Evolutionary conservation across 2,888 invertebrate genomes (phyloP).

Genomic region (Aleiodes alternator): DNA sequence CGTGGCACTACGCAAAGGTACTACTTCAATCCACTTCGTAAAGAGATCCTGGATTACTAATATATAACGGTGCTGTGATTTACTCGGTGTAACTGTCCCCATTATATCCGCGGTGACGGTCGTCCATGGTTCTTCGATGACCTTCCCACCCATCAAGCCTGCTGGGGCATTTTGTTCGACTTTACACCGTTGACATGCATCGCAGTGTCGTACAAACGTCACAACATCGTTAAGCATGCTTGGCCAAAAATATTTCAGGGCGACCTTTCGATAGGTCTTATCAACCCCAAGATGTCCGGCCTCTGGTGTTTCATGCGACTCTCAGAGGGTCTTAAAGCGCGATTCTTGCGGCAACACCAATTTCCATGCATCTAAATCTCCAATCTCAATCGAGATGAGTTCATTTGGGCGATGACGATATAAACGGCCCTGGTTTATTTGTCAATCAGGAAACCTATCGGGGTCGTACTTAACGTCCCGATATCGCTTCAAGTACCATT

Average conservation of each 20-base stretch:
- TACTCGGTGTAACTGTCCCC: too few relatives aligned
- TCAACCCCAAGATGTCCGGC: too few relatives aligned
- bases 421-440: neutral
- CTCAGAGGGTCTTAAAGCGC: too few relatives aligned
- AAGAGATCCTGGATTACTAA: conserved; percentile 39
- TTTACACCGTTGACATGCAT: conserved; percentile 35
- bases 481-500: too few relatives aligned
- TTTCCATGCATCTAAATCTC: too few relatives aligned
- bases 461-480: neutral
- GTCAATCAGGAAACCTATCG: neutral
- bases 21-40: conserved; percentile 52
- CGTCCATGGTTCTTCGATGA: conserved; percentile 41
- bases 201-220: conserved; percentile 21
- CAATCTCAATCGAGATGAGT: neutral
- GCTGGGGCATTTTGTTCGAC: conserved; percentile 32
- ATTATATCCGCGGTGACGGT: neutral
- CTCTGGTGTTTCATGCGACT: too few relatives aligned
- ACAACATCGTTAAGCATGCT: neutral
- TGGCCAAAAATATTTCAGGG: too few relatives aligned
- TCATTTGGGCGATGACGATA: neutral
- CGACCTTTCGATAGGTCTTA: too few relatives aligned
- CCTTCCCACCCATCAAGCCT: conserved; percentile 39
- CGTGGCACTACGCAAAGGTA: conserved; percentile 50
- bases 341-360: too few relatives aligned
- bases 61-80: neutral